Percentiles rank a stretch among this genome's conserved stretches.
phyloP scores from a whole-genome alignment of 2,113 vertebrate genomes.

The Phainopepla nitens region DNA sequence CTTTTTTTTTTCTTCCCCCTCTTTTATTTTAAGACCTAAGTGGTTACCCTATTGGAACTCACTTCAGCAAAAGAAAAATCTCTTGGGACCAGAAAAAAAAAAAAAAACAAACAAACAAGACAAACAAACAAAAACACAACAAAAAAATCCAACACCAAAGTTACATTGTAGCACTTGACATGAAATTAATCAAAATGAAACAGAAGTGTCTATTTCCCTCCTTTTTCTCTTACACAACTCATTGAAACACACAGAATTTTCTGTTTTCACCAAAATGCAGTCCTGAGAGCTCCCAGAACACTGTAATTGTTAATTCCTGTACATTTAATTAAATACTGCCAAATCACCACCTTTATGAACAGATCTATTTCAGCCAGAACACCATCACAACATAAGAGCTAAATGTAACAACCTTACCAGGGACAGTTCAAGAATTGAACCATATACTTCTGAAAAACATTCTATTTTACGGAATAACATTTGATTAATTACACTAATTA shows the following conservation, averaged over 20 bases:
- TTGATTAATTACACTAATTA: neutral
- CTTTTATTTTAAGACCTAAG: neutral
- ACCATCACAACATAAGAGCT: neutral
- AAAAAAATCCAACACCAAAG: neutral
- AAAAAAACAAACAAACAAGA: neutral
- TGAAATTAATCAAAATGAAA: neutral
- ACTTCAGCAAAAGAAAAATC: neutral
- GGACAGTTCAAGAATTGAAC: neutral
- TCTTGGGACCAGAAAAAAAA: neutral
- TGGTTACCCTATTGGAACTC: neutral
- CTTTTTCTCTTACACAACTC: neutral
- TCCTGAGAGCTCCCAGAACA: neutral
- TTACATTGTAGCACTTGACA: neutral
- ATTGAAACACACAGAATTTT: neutral
- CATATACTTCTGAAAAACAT: neutral
- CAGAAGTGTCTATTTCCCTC: accelerated
- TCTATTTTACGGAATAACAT: neutral
- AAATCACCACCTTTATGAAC: neutral
- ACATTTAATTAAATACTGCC: neutral
- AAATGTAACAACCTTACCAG: neutral
- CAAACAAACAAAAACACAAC: no score
- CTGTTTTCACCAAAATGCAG: neutral
- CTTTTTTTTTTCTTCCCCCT: accelerated
- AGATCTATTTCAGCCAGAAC: neutral
- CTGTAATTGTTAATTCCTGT: accelerated